These are phyloP conservation scores for Acanthiza pusilla DNA, from an alignment of 2,797 vertebrate genomes.

Conservation along the genomic window DNA sequence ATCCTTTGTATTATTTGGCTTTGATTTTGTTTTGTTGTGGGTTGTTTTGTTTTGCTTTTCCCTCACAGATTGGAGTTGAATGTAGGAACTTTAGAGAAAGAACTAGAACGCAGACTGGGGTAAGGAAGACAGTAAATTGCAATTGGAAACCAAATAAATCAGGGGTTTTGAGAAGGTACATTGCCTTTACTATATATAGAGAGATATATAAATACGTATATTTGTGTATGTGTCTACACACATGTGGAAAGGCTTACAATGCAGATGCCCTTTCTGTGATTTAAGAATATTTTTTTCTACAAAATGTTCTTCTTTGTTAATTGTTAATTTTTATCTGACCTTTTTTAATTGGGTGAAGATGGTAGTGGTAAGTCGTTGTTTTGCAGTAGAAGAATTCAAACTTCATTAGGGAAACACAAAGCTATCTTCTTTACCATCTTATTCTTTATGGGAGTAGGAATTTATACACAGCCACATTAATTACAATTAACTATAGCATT, in stretches of 20 bases:
- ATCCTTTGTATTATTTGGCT: slow-evolving; percentile 37
- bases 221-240: not conserved
- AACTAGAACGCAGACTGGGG: not conserved
- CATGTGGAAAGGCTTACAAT: not conserved
- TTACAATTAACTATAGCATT: slow-evolving; percentile 46
- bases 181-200: not conserved
- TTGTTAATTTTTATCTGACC: not conserved
- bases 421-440: slow-evolving; percentile 22
- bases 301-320: not conserved
- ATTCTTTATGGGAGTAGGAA: not conserved
- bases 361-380: not conserved
- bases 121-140: not conserved
- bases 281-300: not conserved
- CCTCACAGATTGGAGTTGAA: not conserved
- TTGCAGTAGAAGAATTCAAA: not conserved
- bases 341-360: not conserved
- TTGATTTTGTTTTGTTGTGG: slow-evolving; percentile 25
- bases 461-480: slow-evolving; percentile 34
- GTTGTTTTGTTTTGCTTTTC: not conserved
- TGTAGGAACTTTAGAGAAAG: not conserved
- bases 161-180: not conserved
- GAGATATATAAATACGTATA: no score
- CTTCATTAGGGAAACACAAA: slow-evolving; percentile 14
- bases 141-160: not conserved
- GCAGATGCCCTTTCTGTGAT: not conserved